Evolutionary conservation across 2,888 invertebrate species (phyloP).

Genomic region (Drosophila suboccidentalis): DNA sequence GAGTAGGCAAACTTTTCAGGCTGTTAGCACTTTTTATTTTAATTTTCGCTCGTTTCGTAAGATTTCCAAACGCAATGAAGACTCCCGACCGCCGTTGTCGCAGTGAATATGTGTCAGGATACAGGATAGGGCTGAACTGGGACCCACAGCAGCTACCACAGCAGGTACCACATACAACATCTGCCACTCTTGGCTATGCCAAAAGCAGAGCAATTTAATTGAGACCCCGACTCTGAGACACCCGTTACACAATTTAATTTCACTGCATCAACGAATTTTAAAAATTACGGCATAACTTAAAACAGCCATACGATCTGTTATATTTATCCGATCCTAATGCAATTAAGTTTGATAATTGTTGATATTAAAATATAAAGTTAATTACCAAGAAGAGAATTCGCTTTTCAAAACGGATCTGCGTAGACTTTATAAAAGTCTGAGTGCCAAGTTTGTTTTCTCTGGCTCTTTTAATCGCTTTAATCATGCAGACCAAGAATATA

Average conservation of each 20-base stretch:
- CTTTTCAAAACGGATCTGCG: not conserved
- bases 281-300: not conserved
- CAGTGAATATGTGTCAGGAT: slow-evolving; percentile 59
- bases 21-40: slow-evolving; percentile 62
- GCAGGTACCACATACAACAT: slow-evolving; percentile 3
- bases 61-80: slow-evolving; percentile 41
- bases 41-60: slow-evolving; percentile 60
- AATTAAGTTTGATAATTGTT: too few relatives aligned
- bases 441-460: too few relatives aligned
- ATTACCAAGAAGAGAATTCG: not conserved
- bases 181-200: slow-evolving; percentile 9
- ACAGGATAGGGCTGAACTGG: slow-evolving; percentile 27
- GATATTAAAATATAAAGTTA: too few relatives aligned
- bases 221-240: not conserved
- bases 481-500: too few relatives aligned
- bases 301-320: not conserved
- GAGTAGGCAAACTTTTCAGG: slow-evolving; percentile 53
- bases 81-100: slow-evolving; percentile 20
- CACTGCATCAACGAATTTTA: too few relatives aligned
- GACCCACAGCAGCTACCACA: slow-evolving; percentile 22
- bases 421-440: too few relatives aligned
- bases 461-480: too few relatives aligned
- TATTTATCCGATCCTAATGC: too few relatives aligned
- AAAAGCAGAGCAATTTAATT: slow-evolving; percentile 22
- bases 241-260: not conserved